A percentile compares a stretch with the other conserved stretches of the same genome.
Conservation (phyloP, 2,113 vertebrate species). For the Chauna torquata region DNA sequence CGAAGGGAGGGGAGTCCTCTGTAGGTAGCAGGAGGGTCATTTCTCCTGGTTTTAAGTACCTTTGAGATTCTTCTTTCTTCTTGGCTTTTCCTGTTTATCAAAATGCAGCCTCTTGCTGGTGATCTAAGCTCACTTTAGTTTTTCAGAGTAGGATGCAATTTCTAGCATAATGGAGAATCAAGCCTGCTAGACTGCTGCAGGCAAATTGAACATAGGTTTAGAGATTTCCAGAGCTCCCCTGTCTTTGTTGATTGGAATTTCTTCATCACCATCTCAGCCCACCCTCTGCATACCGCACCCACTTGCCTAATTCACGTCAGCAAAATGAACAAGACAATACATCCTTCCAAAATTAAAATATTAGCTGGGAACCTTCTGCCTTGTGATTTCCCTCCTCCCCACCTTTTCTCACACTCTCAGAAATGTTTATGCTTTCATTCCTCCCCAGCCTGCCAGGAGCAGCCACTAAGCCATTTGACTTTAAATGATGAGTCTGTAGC, state of each 20-base stretch:
- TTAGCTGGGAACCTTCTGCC: neutral
- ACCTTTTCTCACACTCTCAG: neutral
- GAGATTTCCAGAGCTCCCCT: neutral
- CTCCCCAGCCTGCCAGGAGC: neutral
- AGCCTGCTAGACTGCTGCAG: neutral
- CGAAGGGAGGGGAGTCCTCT: neutral
- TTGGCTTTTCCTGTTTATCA: neutral
- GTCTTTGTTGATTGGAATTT: neutral
- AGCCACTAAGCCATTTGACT: conserved; percentile 4
- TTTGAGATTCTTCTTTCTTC: conserved; percentile 1
- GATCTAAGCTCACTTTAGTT: neutral
- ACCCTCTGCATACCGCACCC: neutral
- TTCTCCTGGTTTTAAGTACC: neutral
- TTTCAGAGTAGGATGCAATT: neutral
- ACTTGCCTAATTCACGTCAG: neutral
- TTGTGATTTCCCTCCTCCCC: neutral
- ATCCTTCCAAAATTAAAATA: neutral
- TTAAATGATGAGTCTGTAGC: conserved; percentile 42
- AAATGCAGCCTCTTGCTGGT: neutral
- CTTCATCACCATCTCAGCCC: neutral
- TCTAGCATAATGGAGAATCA: neutral
- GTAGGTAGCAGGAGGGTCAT: neutral
- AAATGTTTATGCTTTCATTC: neutral
- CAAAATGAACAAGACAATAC: neutral
- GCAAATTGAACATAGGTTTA: neutral